A percentile compares a stretch with the other conserved stretches of the same genome.
These are phyloP conservation scores for Xiphophorus hellerii DNA, from an alignment of 2,113 vertebrate genomes.

Conservation along the genomic window DNA sequence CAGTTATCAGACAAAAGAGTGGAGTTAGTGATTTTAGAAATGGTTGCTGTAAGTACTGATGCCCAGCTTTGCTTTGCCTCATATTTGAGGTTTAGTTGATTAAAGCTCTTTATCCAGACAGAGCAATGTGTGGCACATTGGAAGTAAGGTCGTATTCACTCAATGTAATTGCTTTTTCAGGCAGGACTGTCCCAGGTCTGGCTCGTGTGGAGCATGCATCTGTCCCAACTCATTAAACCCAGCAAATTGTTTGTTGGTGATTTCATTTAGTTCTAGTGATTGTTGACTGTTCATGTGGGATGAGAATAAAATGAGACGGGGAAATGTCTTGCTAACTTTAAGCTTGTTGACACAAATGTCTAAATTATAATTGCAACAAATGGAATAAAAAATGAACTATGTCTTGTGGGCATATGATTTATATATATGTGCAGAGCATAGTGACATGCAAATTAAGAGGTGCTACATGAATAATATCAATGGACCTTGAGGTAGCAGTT, in stretches of 20 bases:
- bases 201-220: conserved; percentile 33
- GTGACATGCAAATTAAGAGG: conserved; percentile 7
- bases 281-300: conserved; percentile 45
- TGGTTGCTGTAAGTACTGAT: neutral
- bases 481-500: conserved; percentile 41
- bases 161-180: conserved; percentile 60
- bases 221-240: conserved; percentile 71
- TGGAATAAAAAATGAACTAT: conserved; percentile 40
- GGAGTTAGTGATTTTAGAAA: neutral
- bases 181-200: conserved; percentile 53
- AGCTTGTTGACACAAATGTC: conserved; percentile 33
- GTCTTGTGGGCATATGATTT: conserved; percentile 18
- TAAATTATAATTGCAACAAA: conserved; percentile 39
- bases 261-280: conserved; percentile 64
- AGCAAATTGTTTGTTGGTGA: conserved; percentile 62
- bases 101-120: conserved; percentile 24
- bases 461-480: conserved; percentile 29
- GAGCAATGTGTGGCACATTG: conserved; percentile 13
- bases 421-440: conserved; percentile 7
- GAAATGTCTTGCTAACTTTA: conserved; percentile 46
- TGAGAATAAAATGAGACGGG: conserved; percentile 54
- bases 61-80: neutral
- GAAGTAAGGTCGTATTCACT: conserved; percentile 40
- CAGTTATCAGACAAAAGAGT: neutral
- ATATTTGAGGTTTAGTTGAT: conserved; percentile 40